Evolutionary conservation across 37 sponge, comb jelly and placozoan genomes (phyloP).

Genomic region (Halichondria panicea): DNA sequence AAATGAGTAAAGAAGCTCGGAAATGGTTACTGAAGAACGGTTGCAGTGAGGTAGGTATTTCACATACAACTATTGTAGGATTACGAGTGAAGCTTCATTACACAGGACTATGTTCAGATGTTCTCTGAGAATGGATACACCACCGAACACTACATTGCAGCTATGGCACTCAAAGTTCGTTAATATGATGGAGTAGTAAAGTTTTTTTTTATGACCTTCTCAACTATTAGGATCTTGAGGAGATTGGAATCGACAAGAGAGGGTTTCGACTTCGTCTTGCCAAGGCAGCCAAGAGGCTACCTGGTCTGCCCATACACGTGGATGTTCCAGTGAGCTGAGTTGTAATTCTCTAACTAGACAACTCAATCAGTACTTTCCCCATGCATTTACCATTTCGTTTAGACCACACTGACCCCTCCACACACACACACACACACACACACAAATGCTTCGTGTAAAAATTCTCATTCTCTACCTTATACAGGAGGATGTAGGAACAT

Average conservation of each 20-base stretch:
- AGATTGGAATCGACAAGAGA: constrained; percentile 64
- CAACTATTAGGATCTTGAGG: constrained; percentile 54
- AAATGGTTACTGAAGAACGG: not conserved
- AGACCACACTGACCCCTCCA: not conserved
- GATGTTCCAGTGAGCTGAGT: constrained; percentile 48
- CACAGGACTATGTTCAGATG: constrained; percentile 35
- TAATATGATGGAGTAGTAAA: not conserved
- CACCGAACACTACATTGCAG: constrained; percentile 33
- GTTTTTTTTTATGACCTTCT: not conserved
- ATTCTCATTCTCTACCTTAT: not conserved
- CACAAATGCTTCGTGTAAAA: not conserved
- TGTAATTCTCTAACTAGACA: not conserved
- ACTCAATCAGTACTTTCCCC: not conserved
- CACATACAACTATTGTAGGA: not conserved
- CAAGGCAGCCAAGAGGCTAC: constrained; percentile 59
- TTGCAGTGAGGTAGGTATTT: not conserved
- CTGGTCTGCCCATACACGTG: constrained; percentile 37
- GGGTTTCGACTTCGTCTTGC: constrained; percentile 57
- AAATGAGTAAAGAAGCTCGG: not conserved
- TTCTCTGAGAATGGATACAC: constrained; percentile 61
- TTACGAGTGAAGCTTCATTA: not conserved
- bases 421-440: not conserved
- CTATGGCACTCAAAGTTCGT: constrained; percentile 30
- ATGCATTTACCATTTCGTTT: not conserved
- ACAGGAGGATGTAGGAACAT: constrained; percentile 47